A percentile compares a stretch with the other conserved stretches of the same genome.
Evolutionary conservation across 2,113 vertebrate genomes (phyloP).

Genomic region (Gavia stellata): DNA sequence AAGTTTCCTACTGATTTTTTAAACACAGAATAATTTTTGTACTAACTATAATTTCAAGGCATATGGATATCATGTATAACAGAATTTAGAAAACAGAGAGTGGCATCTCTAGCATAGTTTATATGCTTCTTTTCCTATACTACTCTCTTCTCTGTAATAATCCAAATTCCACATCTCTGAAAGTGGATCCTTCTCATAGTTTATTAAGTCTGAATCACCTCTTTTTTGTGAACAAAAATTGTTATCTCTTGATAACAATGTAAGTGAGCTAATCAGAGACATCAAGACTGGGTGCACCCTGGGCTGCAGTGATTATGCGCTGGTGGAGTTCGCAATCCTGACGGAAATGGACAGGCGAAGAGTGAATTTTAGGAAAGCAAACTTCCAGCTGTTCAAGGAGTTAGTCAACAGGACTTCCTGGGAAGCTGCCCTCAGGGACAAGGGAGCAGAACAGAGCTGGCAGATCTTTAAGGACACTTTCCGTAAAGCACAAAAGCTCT

Average conservation of each 20-base stretch:
- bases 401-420: background rate
- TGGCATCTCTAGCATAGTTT: background rate
- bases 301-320: background rate
- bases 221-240: background rate
- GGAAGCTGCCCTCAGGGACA: background rate
- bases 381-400: background rate
- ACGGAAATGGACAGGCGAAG: background rate
- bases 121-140: background rate
- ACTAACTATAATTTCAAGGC: background rate
- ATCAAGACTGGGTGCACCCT: background rate
- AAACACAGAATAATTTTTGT: background rate
- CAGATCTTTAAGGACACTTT: background rate
- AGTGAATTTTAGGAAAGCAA: background rate
- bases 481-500: background rate
- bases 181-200: background rate
- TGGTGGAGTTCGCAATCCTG: background rate
- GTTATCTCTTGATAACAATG: background rate
- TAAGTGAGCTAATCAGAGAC: background rate
- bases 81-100: background rate
- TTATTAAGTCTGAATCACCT: background rate
- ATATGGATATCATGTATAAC: background rate
- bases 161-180: background rate
- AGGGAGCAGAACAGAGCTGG: background rate
- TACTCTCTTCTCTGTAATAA: background rate
- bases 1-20: background rate